Base-by-base conservation (phyloP, 2,797 vertebrate genomes). In the Mus minutoides region DNA sequence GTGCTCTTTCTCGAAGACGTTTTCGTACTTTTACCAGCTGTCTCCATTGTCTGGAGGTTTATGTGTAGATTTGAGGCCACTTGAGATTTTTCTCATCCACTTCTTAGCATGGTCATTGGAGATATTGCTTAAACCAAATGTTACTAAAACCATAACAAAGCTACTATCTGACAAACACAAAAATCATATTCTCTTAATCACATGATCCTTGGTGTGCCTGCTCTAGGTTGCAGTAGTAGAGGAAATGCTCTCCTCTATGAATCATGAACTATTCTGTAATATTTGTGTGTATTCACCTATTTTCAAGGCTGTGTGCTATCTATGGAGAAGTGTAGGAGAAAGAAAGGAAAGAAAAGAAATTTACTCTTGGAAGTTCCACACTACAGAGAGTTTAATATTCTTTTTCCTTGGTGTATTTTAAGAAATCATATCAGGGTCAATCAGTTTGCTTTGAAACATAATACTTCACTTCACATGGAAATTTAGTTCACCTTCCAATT, bases 391-490 rank as follows among this genome's bases (percentile, higher is more conserved):
- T 2, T 91, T 79, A 71, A 89, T 7, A n/a, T 54, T 80, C 13
- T 8, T 67, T 84, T 90, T 21, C 7, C 0, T 58, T 94, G 43
- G 0, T 9, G 40, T 92, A 37, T 62, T 95, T 86, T 7, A 52
- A 93, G 31, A 84, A 76, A 29, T 77, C 10, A n/a, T 92, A n/a
- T 52, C 5, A 78, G 4, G 2, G 37, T 93, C 9, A 62, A 49
- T 83, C 2, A 31, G 17, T 91, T 91, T 62, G 14, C 7, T 77
- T 88, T 92, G 67, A 95, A 80, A 73, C 56, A 52, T 1, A 40
- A 80, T n/a, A 46, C 89, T 91, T 85, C 0, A 12, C 5, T 56
- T 82, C 0, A n/a, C 3, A 60, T 52, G 87, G 69, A 73, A 2
- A 5, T 22, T 54, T n/a, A 71, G 1, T n/a, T 54, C 31, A 1